phyloP scores from a whole-genome alignment of 1,140 invertebrate genomes.

The Melitaea cinxia region DNA sequence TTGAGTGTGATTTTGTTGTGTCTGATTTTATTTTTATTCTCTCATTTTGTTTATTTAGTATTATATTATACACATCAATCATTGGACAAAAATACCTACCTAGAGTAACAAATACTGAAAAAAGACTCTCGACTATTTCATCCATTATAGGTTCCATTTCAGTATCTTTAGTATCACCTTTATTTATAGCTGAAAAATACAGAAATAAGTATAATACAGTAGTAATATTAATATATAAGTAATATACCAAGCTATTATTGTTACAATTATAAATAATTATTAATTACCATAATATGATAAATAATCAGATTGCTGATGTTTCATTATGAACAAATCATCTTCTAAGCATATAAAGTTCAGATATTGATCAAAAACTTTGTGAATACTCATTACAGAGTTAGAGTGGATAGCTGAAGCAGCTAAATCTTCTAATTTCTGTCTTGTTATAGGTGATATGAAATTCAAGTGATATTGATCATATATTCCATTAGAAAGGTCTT shows the following conservation, averaged over 20 bases:
- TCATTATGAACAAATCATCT: constrained; percentile 98
- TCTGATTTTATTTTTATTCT: too few relatives aligned
- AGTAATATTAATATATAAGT: too few relatives aligned
- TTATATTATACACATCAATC: too few relatives aligned
- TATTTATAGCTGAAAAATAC: constrained; percentile 90
- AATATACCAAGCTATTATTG: too few relatives aligned
- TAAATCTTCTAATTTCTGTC: constrained; percentile 97
- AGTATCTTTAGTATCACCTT: constrained; percentile 96
- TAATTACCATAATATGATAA: constrained; percentile 95
- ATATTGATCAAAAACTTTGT: constrained; percentile 99
- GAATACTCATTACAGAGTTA: constrained; percentile 93
- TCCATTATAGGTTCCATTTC: constrained; percentile 98
- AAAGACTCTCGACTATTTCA: constrained; percentile 96
- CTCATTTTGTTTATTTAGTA: too few relatives aligned
- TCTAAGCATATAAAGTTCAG: constrained; percentile 99
- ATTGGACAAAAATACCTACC: constrained; percentile 76
- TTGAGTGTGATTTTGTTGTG: too few relatives aligned
- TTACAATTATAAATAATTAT: not conserved
- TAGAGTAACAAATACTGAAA: constrained; percentile 98
- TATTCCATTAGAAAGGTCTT: constrained; percentile 94
- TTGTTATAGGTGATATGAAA: constrained; percentile 97
- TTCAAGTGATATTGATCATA: constrained; percentile 99
- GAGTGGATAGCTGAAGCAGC: constrained; percentile 95
- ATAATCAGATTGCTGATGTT: constrained; percentile 94
- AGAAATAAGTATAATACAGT: not conserved